phyloP scores from a whole-genome alignment of 2,797 vertebrate genomes.

The Falco novaeseelandiae region DNA sequence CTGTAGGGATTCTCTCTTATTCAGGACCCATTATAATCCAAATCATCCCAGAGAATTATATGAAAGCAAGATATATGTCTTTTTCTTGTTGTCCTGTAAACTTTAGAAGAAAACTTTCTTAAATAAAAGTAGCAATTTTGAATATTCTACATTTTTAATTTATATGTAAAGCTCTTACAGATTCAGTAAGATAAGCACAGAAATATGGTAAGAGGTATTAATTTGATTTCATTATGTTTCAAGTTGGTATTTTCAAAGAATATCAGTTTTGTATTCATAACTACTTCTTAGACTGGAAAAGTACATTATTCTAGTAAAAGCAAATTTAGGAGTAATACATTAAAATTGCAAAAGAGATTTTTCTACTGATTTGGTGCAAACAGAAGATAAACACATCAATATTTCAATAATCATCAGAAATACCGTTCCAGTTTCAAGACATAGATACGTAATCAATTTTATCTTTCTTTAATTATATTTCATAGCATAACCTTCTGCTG shows the following conservation, averaged over 20 bases:
- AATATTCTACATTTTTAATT: background rate
- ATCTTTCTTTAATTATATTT: conserved; percentile 63
- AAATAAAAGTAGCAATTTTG: background rate
- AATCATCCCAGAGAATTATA: background rate
- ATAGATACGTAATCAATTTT: conserved; percentile 49
- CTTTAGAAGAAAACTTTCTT: background rate
- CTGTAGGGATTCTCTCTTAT: background rate
- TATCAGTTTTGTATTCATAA: conserved; percentile 19
- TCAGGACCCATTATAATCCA: background rate
- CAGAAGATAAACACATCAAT: conserved; percentile 24
- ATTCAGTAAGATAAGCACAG: background rate
- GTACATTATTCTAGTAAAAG: background rate
- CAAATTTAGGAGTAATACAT: background rate
- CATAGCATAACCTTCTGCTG: conserved; percentile 53
- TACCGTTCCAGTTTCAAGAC: conserved; percentile 13
- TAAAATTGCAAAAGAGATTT: conserved; percentile 32
- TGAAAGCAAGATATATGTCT: background rate
- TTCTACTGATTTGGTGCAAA: conserved; percentile 7
- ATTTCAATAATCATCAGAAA: conserved; percentile 43
- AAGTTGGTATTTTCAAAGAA: conserved; percentile 4
- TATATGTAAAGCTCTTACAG: background rate
- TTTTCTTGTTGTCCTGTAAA: background rate
- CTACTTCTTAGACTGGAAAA: conserved; percentile 6
- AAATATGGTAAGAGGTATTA: background rate
- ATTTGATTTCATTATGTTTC: background rate